These are phyloP conservation scores for Passerculus sandwichensis DNA, from an alignment of 2,797 vertebrate genomes.

Conservation along the genomic window DNA sequence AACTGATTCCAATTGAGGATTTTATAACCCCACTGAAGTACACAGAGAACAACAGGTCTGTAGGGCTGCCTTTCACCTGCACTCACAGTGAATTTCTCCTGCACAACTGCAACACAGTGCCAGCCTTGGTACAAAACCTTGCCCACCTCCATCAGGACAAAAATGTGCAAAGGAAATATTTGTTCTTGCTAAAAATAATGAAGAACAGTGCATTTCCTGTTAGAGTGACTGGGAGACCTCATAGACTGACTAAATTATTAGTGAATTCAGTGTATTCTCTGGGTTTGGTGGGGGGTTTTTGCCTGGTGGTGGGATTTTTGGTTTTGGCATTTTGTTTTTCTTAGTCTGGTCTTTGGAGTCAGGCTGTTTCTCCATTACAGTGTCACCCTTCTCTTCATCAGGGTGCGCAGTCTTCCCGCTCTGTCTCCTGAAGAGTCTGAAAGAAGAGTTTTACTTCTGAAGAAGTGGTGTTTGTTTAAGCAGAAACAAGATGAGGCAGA, in stretches of 20 bases:
- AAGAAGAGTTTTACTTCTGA: slow-evolving; percentile 85
- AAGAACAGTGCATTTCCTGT: not conserved
- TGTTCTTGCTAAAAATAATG: not conserved
- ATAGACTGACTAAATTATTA: not conserved
- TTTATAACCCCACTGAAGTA: slow-evolving; percentile 81
- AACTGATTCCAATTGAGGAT: slow-evolving; percentile 94
- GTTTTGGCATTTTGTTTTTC: no score
- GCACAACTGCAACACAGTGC: not conserved
- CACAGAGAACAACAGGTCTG: slow-evolving; percentile 85
- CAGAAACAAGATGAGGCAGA: slow-evolving; percentile 84
- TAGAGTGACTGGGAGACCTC: not conserved
- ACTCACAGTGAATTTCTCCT: not conserved
- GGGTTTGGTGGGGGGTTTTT: rapidly evolving
- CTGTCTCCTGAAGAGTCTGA: slow-evolving; percentile 86
- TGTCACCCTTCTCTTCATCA: slow-evolving; percentile 24
- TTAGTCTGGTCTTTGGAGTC: not conserved
- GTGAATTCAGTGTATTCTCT: not conserved
- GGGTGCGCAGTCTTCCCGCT: slow-evolving; percentile 74
- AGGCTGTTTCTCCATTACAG: rapidly evolving
- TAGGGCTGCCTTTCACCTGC: not conserved
- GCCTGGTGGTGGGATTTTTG: not conserved
- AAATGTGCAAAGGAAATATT: not conserved
- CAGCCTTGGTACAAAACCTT: not conserved
- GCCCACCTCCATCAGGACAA: not conserved
- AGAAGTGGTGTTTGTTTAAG: slow-evolving; percentile 89